A percentile compares a stretch with the other conserved stretches of the same genome.
Conservation (phyloP, 2,113 vertebrate genomes). For the Ochotona princeps region DNA sequence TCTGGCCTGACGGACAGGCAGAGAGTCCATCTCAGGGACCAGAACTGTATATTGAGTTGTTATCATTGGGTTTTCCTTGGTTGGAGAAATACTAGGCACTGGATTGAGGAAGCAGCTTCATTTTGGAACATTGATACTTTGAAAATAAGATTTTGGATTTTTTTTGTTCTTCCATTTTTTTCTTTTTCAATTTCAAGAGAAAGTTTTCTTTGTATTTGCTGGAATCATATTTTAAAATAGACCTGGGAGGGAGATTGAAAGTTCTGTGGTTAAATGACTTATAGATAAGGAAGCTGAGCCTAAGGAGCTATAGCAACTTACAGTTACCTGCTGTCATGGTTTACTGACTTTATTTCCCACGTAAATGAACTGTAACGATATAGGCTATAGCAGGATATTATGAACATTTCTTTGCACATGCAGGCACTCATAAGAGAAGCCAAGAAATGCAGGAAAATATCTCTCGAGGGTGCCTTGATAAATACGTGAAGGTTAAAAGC, state of each 20-base stretch:
- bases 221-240: not conserved
- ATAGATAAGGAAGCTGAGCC: not conserved
- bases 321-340: not conserved
- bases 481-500: not conserved
- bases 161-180: not conserved
- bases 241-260: not conserved
- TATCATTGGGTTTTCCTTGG: not conserved
- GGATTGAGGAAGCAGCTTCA: not conserved
- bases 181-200: not conserved
- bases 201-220: not conserved
- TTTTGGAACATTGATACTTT: not conserved
- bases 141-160: not conserved
- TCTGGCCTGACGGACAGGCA: not conserved
- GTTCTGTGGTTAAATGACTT: not conserved
- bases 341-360: not conserved
- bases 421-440: not conserved
- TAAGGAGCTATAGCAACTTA: not conserved
- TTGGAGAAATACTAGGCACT: not conserved
- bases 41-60: not conserved
- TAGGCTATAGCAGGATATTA: too few species aligned
- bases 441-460: not conserved
- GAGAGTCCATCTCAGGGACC: too few species aligned
- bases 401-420: not conserved
- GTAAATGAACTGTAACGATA: not conserved
- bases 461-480: not conserved